phyloP scores from a whole-genome alignment of 2,113 vertebrate genomes.

The Saimiri boliviensis region DNA sequence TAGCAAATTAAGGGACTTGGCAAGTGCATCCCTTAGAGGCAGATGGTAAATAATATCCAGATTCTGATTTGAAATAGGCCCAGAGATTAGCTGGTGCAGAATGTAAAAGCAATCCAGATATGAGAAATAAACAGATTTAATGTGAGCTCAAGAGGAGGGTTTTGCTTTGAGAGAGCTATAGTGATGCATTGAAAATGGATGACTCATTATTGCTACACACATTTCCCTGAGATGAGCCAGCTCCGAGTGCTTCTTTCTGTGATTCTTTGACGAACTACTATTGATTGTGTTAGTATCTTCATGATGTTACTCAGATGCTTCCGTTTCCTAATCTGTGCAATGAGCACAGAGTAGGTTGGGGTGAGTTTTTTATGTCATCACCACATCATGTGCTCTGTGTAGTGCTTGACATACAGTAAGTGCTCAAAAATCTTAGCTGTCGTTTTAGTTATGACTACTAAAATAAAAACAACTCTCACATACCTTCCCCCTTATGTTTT shows the following conservation, averaged over 20 bases:
- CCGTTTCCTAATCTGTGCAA: not conserved
- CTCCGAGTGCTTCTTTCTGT: conserved; percentile 63
- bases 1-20: conserved; percentile 89
- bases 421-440: not conserved
- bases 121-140: conserved; percentile 83
- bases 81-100: conserved; percentile 84
- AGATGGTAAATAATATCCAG: conserved; percentile 91
- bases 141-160: conserved; percentile 76
- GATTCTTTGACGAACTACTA: conserved; percentile 70
- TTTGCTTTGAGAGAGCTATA: conserved; percentile 68
- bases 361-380: not conserved
- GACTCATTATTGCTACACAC: conserved; percentile 75
- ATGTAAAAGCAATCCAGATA: conserved; percentile 84
- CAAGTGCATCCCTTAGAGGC: conserved; percentile 86
- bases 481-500: not conserved
- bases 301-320: not conserved
- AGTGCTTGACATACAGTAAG: not conserved
- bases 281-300: conserved; percentile 56
- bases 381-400: not conserved
- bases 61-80: conserved; percentile 87
- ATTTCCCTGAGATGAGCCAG: conserved; percentile 63
- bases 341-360: not conserved
- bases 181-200: conserved; percentile 77
- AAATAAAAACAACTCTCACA: conserved; percentile 45
- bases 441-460: not conserved